Percentiles rank a stretch among this genome's conserved stretches.
These are phyloP conservation scores for Aphelinus atriplicis DNA, from an alignment of 1,140 invertebrate species.

Conservation along the genomic window DNA sequence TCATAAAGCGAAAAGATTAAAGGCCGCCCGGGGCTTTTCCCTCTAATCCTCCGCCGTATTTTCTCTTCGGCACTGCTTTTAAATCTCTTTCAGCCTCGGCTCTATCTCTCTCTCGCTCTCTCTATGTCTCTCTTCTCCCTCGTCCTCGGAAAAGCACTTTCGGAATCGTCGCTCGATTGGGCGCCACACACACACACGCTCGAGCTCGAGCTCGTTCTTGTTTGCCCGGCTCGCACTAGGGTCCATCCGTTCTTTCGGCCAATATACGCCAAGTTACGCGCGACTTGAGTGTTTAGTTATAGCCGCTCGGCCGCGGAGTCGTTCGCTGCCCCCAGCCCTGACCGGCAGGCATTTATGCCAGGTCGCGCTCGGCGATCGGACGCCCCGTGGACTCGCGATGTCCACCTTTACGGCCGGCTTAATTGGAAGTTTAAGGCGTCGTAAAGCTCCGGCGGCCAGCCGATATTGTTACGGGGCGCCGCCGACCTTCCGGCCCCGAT, in stretches of 20 bases:
- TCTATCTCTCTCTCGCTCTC: conserved; percentile 22
- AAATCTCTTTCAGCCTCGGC: conserved; percentile 11
- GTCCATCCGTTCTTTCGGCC: conserved; percentile 1
- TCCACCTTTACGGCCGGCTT: conserved; percentile 50
- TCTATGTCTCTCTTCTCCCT: not conserved
- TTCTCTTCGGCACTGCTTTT: conserved; percentile 29
- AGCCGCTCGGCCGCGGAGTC: not conserved
- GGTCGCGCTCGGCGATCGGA: no score
- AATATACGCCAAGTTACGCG: conserved; percentile 8
- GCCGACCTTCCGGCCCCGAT: not conserved
- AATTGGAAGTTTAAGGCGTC: conserved; percentile 57
- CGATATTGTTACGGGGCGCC: conserved; percentile 18
- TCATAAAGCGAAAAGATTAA: conserved; percentile 63
- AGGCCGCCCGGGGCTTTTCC: conserved; percentile 42
- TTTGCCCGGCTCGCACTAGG: not conserved
- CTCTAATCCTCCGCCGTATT: conserved; percentile 38
- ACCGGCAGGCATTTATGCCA: no score
- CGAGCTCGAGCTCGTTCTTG: not conserved
- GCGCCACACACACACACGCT: not conserved
- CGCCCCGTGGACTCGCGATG: no score
- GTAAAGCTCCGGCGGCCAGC: conserved; percentile 42
- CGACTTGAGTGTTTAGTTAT: conserved; percentile 6
- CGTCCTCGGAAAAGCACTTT: conserved; percentile 13
- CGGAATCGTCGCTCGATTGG: conserved; percentile 23
- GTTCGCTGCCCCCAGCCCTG: no score